These are phyloP conservation scores for Oostethus manadensis DNA, from an alignment of 2,113 vertebrate genomes.

Conservation along the genomic window DNA sequence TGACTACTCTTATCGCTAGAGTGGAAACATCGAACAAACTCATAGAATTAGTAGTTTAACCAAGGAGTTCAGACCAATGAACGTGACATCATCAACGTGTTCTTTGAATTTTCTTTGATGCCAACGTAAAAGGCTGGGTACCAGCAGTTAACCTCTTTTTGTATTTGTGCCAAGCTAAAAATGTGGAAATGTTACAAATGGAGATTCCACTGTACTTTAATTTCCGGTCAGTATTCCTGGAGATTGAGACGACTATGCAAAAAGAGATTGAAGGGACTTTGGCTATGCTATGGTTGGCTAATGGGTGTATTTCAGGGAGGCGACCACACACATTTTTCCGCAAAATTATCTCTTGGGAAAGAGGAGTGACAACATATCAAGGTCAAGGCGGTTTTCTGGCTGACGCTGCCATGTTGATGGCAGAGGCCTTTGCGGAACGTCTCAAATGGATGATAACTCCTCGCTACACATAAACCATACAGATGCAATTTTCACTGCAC, in stretches of 20 bases:
- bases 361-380: slow-evolving; percentile 1
- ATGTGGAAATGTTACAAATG: too few species aligned
- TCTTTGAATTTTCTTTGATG: too few species aligned
- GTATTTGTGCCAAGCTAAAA: too few species aligned
- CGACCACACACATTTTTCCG: background rate
- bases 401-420: background rate
- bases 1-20: background rate
- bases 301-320: background rate
- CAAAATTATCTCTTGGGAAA: background rate
- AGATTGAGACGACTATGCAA: background rate
- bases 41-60: too few species aligned
- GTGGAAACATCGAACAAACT: too few species aligned
- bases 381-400: background rate
- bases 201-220: background rate
- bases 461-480: too few species aligned
- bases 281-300: background rate
- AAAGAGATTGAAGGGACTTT: background rate
- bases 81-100: too few species aligned
- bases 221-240: background rate
- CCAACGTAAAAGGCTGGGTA: too few species aligned
- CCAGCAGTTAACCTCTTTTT: too few species aligned
- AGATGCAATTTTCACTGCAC: background rate
- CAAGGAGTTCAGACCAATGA: too few species aligned
- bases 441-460: too few species aligned
- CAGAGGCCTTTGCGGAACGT: background rate